A percentile compares a stretch with the other conserved stretches of the same genome.
Evolutionary conservation across 2,797 vertebrate genomes (phyloP).

Genomic region (Anguilla marmorata): DNA sequence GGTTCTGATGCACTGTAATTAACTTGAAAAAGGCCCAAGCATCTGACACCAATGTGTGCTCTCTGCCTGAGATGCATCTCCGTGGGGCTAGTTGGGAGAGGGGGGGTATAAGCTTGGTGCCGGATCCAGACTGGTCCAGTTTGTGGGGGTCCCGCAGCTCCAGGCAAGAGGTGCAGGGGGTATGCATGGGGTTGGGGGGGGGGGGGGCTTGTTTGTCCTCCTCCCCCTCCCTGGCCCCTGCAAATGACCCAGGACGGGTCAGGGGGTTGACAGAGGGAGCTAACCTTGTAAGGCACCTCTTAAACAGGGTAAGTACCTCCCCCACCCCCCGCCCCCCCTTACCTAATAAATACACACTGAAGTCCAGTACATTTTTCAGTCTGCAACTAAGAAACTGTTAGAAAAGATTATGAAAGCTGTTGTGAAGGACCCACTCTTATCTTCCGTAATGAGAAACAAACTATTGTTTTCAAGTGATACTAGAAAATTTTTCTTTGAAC

Average conservation of each 20-base stretch:
- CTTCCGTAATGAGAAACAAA: conserved; percentile 85
- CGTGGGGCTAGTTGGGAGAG: conserved; percentile 51
- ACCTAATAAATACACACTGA: background rate
- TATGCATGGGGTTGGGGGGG: conserved; percentile 64
- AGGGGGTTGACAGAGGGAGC: conserved; percentile 61
- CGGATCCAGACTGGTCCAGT: conserved; percentile 21
- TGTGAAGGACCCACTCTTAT: background rate
- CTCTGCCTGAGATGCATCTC: background rate
- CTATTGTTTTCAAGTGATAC: conserved; percentile 37
- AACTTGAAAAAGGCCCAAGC: background rate
- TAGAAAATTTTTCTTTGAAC: background rate
- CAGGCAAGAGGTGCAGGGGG: conserved; percentile 72
- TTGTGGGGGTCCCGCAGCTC: conserved; percentile 65
- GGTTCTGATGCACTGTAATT: background rate
- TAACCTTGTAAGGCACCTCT: conserved; percentile 24
- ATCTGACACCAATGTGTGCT: background rate
- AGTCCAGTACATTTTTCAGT: conserved; percentile 7
- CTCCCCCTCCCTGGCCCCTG: conserved; percentile 70
- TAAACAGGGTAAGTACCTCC: conserved; percentile 32
- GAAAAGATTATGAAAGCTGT: background rate
- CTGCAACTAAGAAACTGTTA: background rate
- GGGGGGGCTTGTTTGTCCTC: conserved; percentile 57
- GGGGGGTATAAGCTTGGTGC: conserved; percentile 58
- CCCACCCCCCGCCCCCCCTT: background rate
- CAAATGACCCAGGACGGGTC: conserved; percentile 75